Base-by-base conservation (phyloP, 2,797 vertebrate genomes). In the Tamandua tetradactyla region DNA sequence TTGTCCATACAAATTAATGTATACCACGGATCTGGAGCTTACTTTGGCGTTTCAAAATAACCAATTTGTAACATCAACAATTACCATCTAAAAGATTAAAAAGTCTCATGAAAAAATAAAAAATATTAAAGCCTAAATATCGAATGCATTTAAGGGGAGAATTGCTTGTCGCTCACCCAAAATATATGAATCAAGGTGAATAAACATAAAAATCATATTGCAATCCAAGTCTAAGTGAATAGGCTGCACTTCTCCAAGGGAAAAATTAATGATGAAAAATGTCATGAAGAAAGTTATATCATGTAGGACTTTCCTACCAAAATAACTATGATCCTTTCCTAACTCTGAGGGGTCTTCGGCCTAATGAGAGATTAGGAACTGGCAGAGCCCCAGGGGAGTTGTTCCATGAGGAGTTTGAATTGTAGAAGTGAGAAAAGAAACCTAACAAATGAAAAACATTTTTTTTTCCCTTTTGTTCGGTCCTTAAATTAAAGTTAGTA, bases 21-120 rank as follows among this genome's bases (percentile, higher is more conserved):
- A 85, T 68, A 5, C 23, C 13, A 14, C 32, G 22, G 10, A 55
- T 82, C 23, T 62, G 44, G 37, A 87, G 94, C 7, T 79, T 1
- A 40, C 18, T 81, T 89, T 7, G 74, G 5, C 59, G 25, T 88
- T 89, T 96, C 32, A 55, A 44, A 94, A 82, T n/a, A 93, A 87
- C 35, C 42, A 74, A 14, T 89, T n/a, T 61, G 22, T 44, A 83
- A 69, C 12, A 85, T 27, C 4, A 74, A 0, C 69, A 80, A 52
- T 75, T 95, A 13, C 62, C 20, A 8, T 59, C 15, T 89, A 62
- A 93, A 86, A 86, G 6, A 15, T 91, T 71, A 23, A 87, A 93
- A 68, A 69, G 4, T 71, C 9, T 94, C 7, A 52, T 4, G 25
- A 44, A 76, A n/a, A 95, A 92, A 17, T 64, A 93, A 89, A 93